Conservation (phyloP, 2,888 invertebrate species). For the Machimus rusticus region DNA sequence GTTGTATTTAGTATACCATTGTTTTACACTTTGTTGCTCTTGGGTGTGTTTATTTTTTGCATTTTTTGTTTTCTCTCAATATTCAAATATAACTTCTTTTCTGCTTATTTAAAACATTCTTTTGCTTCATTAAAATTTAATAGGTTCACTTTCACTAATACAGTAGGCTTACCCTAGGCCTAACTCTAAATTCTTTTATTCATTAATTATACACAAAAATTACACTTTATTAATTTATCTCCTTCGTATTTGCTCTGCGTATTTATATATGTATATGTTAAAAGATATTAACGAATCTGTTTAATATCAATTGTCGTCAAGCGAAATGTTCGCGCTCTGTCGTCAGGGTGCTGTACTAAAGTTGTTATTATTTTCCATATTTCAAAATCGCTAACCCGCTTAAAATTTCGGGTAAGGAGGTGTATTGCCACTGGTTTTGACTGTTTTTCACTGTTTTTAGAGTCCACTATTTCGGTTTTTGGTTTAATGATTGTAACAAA, state of each 20-base stretch:
- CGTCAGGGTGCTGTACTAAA: neutral
- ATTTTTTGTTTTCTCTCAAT: slow-evolving; percentile 23
- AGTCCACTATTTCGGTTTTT: neutral
- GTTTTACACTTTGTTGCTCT: slow-evolving; percentile 37
- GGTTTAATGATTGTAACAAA: slow-evolving; percentile 7
- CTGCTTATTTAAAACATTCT: slow-evolving; percentile 34
- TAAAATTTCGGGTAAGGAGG: neutral
- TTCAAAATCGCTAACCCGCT: neutral
- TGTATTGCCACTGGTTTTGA: neutral
- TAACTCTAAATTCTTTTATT: slow-evolving; percentile 14
- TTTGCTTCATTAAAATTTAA: slow-evolving; percentile 23
- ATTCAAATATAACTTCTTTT: slow-evolving; percentile 37
- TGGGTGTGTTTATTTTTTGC: slow-evolving; percentile 34
- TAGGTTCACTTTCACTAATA: slow-evolving; percentile 34
- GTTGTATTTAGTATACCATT: slow-evolving; percentile 38
- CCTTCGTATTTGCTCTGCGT: slow-evolving; percentile 25
- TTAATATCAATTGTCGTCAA: slow-evolving; percentile 27
- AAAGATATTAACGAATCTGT: slow-evolving; percentile 29
- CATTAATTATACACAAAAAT: slow-evolving; percentile 40
- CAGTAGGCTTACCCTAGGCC: slow-evolving; percentile 28
- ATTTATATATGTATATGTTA: slow-evolving; percentile 30
- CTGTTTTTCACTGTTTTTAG: neutral
- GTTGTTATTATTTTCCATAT: neutral
- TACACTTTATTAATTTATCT: slow-evolving; percentile 31
- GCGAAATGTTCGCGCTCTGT: slow-evolving; percentile 10